A percentile compares a stretch with the other conserved stretches of the same genome.
These are phyloP conservation scores for Mus spicilegus DNA, from an alignment of 2,113 vertebrate species.

Conservation along the genomic window DNA sequence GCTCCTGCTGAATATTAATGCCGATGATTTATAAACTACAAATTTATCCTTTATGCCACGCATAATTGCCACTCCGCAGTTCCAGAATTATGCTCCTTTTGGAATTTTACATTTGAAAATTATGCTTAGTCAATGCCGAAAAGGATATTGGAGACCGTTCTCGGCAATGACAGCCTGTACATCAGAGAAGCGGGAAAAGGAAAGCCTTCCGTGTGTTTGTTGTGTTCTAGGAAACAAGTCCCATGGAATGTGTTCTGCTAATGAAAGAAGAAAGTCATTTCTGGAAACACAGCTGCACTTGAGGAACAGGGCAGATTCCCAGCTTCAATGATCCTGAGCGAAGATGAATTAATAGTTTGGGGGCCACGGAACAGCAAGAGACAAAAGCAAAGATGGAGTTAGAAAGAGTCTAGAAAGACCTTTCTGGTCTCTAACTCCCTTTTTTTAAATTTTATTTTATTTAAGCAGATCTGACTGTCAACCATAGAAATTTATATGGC, in stretches of 20 bases:
- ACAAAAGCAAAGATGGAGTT: neutral
- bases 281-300: constrained; percentile 15
- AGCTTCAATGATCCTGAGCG: neutral
- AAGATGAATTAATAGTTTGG: constrained; percentile 38
- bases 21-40: constrained; percentile 78
- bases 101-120: constrained; percentile 67
- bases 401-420: neutral
- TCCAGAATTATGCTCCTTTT: constrained; percentile 65
- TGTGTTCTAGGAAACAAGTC: constrained; percentile 19
- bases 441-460: neutral
- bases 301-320: neutral
- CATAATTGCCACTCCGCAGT: constrained; percentile 61
- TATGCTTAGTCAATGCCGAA: constrained; percentile 53
- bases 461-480: neutral
- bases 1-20: constrained; percentile 80
- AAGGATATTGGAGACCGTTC: constrained; percentile 56
- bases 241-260: constrained; percentile 62
- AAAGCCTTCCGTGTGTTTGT: constrained; percentile 53
- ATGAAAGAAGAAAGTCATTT: constrained; percentile 50
- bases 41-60: constrained; percentile 75
- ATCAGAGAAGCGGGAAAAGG: constrained; percentile 20
- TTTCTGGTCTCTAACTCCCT: neutral
- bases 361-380: neutral
- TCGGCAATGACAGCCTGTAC: constrained; percentile 29
- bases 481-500: neutral